Evolutionary conservation across 2,888 invertebrate species (phyloP), one percentile per base, ranked within the genome.

Genomic region (Drosophila affinis): DNA sequence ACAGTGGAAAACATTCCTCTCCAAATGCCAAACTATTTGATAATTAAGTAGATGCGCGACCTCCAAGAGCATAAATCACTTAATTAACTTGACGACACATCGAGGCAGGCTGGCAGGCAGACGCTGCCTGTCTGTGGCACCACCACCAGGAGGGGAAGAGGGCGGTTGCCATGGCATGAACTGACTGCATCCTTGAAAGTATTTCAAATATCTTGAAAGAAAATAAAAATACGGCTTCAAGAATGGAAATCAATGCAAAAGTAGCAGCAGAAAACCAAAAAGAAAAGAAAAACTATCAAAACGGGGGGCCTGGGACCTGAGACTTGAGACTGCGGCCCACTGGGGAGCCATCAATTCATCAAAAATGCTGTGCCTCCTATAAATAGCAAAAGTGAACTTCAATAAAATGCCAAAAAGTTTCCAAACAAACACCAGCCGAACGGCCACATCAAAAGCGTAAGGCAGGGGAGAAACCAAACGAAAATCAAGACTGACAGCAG

Each of bases 291-390:
- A 79, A 75, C 86, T 73, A 87, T 85, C 83, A 87, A 85, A 69
- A 39, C 6, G n/a, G 6, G 2, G 39, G 6, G 29, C 27, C 39
- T 0, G 14, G 2, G 78, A 81, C 74, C 74, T 67, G 65, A 81
- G 78, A 74, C 85, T 70, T 52, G 79, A 71, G 76, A 78, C 78
- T 70, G 60, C 51, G 60, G 73, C 77, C 77, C 87, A 84, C 88
- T 81, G 82, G 89, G 87, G 86, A 89, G 81, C 77, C 72, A 89
- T 88, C 89, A 88, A 88, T 88, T 86, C 84, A 84, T 89, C 89
- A 39, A 86, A 89, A 88, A 82, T 76, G 76, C 63, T 70, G 7
- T n/a, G 54, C 70, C 12, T 64, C 32, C 56, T 61, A 70, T 73
- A 82, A 88, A 85, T 82, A 79, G 82, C 72, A 68, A 7, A 59